These are phyloP conservation scores for Rhea pennata DNA, from an alignment of 2,113 vertebrate genomes.

Conservation along the genomic window DNA sequence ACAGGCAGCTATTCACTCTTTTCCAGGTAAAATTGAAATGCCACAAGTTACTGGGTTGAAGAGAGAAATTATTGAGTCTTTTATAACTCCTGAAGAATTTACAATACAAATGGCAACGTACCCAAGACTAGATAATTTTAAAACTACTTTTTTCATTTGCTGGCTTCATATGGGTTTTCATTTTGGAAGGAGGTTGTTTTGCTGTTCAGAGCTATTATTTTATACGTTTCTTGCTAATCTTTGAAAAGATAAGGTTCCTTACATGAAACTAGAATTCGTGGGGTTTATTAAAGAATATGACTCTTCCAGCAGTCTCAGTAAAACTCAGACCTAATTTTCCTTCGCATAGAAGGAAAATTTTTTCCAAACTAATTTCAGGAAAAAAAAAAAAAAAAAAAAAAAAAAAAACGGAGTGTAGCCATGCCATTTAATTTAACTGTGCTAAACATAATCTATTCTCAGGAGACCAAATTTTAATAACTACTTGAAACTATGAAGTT, in stretches of 20 bases:
- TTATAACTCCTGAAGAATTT: not conserved
- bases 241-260: not conserved
- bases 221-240: not conserved
- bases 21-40: constrained; percentile 40
- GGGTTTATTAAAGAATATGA: not conserved
- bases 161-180: not conserved
- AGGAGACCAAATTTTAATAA: not conserved
- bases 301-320: not conserved
- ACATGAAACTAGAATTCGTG: not conserved
- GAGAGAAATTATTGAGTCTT: constrained; percentile 35
- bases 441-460: not conserved
- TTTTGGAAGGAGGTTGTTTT: not conserved
- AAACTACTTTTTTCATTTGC: not conserved
- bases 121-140: not conserved
- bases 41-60: constrained; percentile 39
- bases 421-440: not conserved
- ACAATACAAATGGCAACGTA: not conserved
- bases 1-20: constrained; percentile 40
- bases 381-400: not conserved
- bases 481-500: not conserved
- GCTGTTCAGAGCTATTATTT: not conserved
- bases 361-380: not conserved
- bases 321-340: not conserved
- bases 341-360: not conserved
- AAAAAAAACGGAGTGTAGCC: not conserved